Evolutionary conservation across 2,797 vertebrate species (phyloP).

Genomic region (Adrianichthys oophorus): DNA sequence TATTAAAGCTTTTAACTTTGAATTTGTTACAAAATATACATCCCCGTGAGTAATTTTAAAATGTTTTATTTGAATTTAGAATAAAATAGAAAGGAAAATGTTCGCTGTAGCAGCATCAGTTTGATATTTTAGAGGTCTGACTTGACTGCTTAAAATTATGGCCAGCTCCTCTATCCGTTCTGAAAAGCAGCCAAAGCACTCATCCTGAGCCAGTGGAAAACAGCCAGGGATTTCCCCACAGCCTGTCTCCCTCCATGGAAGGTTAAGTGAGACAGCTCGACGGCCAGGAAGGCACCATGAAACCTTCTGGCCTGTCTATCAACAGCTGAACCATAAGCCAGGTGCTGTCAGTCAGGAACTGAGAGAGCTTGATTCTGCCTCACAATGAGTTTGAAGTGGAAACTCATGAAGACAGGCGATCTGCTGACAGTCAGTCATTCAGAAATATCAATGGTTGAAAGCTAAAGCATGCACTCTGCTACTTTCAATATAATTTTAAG

Average conservation of each 20-base stretch:
- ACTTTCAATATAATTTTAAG: no score
- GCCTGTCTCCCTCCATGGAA: constrained; percentile 47
- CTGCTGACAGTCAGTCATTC: neutral
- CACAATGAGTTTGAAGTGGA: constrained; percentile 1
- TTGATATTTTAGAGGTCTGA: constrained; percentile 20
- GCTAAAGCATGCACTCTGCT: neutral
- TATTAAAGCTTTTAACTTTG: no score
- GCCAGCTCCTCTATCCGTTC: constrained; percentile 32
- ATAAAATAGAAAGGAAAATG: neutral
- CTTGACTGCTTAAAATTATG: constrained; percentile 30
- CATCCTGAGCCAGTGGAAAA: constrained; percentile 31
- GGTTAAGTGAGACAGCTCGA: constrained; percentile 50
- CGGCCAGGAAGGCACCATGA: constrained; percentile 45
- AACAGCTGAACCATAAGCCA: constrained; percentile 26
- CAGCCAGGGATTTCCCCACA: constrained; percentile 58
- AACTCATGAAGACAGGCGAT: neutral
- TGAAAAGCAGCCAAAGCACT: constrained; percentile 46
- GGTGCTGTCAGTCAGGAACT: constrained; percentile 22
- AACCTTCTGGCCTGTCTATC: constrained; percentile 30
- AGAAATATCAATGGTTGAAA: neutral
- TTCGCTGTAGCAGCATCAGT: constrained; percentile 3
- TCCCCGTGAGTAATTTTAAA: no score
- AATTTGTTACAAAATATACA: no score
- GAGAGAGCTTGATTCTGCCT: constrained; percentile 5
- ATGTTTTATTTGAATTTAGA: neutral